Evolutionary conservation across 2,797 vertebrate species (phyloP).

Genomic region (Saxicola maurus): DNA sequence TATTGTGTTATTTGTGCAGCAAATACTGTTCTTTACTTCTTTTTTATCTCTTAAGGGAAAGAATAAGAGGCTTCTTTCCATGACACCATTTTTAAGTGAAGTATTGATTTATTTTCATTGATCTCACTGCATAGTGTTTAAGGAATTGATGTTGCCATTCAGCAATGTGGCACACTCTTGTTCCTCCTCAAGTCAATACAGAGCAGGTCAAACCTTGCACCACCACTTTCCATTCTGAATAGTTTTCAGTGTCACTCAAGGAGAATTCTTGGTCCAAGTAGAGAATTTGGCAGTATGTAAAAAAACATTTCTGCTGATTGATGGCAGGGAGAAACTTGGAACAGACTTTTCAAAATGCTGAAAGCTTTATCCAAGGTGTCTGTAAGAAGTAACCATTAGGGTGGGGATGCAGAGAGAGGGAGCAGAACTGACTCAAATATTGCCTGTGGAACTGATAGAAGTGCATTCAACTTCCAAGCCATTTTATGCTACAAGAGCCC

Average conservation of each 20-base stretch:
- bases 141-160: conserved; percentile 14
- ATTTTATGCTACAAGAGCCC: background rate
- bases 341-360: background rate
- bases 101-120: conserved; percentile 17
- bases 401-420: background rate
- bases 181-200: background rate
- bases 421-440: background rate
- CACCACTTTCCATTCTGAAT: background rate
- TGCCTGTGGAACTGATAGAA: background rate
- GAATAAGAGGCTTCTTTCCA: background rate
- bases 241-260: background rate
- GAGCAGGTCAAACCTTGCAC: background rate
- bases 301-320: background rate
- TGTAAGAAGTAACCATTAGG: background rate
- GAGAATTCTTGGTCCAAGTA: background rate
- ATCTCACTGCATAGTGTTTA: background rate
- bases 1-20: background rate
- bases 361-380: background rate
- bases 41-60: background rate
- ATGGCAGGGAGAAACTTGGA: background rate
- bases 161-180: background rate
- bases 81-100: background rate
- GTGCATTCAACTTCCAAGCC: background rate
- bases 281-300: background rate
- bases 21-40: background rate